Evolutionary conservation across 2,113 vertebrate species (phyloP).

Genomic region (Numida meleagris): DNA sequence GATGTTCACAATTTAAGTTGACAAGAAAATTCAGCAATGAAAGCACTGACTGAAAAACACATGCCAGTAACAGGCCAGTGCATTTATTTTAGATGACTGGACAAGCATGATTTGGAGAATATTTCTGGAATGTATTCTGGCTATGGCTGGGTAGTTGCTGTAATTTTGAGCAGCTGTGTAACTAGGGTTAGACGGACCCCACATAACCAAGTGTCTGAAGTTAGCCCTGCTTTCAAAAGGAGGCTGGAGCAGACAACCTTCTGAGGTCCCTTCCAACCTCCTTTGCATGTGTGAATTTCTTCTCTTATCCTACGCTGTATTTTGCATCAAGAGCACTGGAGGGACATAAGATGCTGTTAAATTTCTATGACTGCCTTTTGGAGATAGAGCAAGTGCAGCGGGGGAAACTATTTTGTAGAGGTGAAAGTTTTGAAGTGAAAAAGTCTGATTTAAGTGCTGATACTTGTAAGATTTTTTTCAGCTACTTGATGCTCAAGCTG

Average conservation of each 20-base stretch:
- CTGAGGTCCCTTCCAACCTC: background rate
- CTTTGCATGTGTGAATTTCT: background rate
- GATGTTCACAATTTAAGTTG: background rate
- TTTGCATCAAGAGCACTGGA: background rate
- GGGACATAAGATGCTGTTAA: background rate
- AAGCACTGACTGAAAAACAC: conserved; percentile 6
- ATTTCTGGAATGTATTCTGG: background rate
- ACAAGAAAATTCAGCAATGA: background rate
- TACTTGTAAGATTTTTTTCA: background rate
- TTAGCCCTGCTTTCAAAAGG: background rate
- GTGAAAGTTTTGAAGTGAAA: background rate
- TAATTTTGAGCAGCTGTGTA: background rate
- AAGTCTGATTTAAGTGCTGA: background rate
- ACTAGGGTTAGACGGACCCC: background rate
- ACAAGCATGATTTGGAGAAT: background rate
- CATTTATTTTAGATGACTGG: background rate
- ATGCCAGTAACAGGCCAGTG: background rate
- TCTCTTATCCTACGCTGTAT: background rate
- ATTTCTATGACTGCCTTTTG: background rate
- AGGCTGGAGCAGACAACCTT: background rate
- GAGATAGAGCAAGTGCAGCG: background rate
- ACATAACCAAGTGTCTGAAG: background rate
- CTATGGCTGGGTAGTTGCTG: background rate
- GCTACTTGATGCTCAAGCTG: background rate
- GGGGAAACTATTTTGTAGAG: background rate